Percentiles rank a stretch among this genome's conserved stretches.
phyloP scores from a whole-genome alignment of 2,113 vertebrate species.

The Syrrhaptes paradoxus region DNA sequence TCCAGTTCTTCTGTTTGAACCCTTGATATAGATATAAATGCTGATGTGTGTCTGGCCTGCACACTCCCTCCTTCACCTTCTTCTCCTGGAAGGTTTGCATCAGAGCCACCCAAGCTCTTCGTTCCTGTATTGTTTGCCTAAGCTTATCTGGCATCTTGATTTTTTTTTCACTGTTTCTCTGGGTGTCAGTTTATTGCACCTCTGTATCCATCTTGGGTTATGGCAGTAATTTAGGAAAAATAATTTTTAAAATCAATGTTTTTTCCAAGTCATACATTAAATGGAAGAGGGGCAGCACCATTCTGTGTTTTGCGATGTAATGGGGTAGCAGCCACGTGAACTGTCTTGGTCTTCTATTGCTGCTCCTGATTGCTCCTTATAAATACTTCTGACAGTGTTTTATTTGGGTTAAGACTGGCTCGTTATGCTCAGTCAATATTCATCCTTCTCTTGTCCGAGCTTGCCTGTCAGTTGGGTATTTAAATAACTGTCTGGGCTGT shows the following conservation, averaged over 20 bases:
- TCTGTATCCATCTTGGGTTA: neutral
- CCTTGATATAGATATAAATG: neutral
- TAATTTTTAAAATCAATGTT: fast-evolving
- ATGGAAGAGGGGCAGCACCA: neutral
- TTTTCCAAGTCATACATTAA: neutral
- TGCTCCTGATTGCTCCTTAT: neutral
- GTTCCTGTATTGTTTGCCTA: neutral
- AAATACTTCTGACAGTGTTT: neutral
- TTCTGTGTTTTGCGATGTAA: neutral
- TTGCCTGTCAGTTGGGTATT: neutral
- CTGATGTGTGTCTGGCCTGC: neutral
- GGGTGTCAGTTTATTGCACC: neutral
- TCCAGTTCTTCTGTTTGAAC: neutral
- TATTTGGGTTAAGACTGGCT: neutral
- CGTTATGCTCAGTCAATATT: neutral
- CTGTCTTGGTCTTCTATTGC: neutral
- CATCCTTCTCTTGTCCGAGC: neutral
- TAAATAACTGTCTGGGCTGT: neutral
- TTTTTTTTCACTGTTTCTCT: neutral
- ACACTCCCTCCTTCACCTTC: neutral
- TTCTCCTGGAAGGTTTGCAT: neutral
- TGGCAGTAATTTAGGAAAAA: neutral
- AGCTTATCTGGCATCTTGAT: neutral
- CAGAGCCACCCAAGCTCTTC: neutral
- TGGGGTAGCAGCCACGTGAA: neutral